Conservation (phyloP, 1,140 invertebrate genomes). For the Brachystomella parvula region DNA sequence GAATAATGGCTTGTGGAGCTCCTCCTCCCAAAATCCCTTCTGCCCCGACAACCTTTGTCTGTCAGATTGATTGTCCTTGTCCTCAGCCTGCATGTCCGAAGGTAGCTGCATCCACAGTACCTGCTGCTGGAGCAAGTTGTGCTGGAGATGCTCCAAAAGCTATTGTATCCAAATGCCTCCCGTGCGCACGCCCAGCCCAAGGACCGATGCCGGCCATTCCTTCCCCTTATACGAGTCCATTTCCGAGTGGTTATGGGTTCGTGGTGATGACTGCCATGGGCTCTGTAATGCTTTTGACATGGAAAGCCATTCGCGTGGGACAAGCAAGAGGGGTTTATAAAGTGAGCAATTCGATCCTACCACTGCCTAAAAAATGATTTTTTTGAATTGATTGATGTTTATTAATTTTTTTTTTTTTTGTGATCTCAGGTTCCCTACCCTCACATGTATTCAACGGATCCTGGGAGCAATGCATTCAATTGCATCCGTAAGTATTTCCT, state of each 20-base stretch:
- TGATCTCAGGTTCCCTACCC: conserved; percentile 47
- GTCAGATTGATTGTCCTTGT: too few species aligned
- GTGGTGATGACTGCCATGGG: conserved; percentile 42
- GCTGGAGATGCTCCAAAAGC: background rate
- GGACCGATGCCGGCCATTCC: background rate
- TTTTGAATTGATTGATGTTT: too few species aligned
- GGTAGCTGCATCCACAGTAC: too few species aligned
- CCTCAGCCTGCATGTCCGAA: too few species aligned
- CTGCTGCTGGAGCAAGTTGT: too few species aligned
- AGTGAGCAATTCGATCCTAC: too few species aligned
- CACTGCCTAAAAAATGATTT: too few species aligned
- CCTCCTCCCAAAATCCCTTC: too few species aligned
- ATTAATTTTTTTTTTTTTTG: too few species aligned
- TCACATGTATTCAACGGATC: conserved; percentile 43
- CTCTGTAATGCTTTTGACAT: conserved; percentile 41
- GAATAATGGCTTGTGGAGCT: too few species aligned
- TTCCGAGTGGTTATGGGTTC: conserved; percentile 43
- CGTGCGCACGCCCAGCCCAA: background rate
- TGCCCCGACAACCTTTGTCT: too few species aligned
- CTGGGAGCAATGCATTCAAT: conserved; percentile 46
- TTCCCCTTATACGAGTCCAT: background rate
- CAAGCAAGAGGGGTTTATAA: conserved; percentile 40
- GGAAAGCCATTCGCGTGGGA: conserved; percentile 42
- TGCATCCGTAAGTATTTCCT: conserved; percentile 47
- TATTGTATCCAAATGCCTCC: background rate